Conservation (phyloP, 64 coral and sea anemone species). For the Acropora tenuis region DNA sequence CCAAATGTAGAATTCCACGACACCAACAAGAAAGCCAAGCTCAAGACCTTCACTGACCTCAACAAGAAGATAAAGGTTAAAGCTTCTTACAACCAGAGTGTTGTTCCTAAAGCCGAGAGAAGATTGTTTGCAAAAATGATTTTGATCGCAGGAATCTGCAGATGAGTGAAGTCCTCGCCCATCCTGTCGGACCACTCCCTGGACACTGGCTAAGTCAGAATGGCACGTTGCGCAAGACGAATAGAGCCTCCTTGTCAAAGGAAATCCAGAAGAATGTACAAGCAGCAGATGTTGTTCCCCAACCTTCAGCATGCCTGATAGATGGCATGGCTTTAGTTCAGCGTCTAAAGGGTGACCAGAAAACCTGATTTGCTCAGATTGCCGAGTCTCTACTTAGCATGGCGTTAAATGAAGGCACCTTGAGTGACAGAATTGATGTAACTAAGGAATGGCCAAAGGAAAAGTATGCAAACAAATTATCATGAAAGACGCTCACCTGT, state of each 20-base stretch:
- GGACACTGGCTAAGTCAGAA: slow-evolving; percentile 57
- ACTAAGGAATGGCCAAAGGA: slow-evolving; percentile 54
- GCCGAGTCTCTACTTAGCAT: slow-evolving; percentile 14
- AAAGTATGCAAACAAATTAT: slow-evolving; percentile 3
- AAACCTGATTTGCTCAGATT: slow-evolving; percentile 48
- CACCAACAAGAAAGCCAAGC: slow-evolving; percentile 47
- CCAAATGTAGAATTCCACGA: slow-evolving; percentile 63
- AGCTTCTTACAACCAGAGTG: slow-evolving; percentile 39
- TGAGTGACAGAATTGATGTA: neutral
- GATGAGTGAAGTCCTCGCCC: slow-evolving; percentile 64
- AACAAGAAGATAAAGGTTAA: slow-evolving; percentile 37
- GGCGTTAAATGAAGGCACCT: too few relatives aligned
- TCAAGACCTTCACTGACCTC: slow-evolving; percentile 59
- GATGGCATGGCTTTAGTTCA: slow-evolving; percentile 73
- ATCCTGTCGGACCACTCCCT: slow-evolving; percentile 61
- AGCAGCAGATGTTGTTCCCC: slow-evolving; percentile 35
- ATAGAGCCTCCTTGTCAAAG: slow-evolving; percentile 56
- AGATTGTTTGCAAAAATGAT: slow-evolving; percentile 76
- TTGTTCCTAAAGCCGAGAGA: slow-evolving; percentile 59
- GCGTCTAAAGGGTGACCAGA: slow-evolving; percentile 56
- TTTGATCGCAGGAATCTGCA: slow-evolving; percentile 69
- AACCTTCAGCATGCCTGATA: slow-evolving; percentile 50
- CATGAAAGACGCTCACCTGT: slow-evolving; percentile 39
- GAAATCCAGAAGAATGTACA: slow-evolving; percentile 52
- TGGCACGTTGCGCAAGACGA: slow-evolving; percentile 51